phyloP scores from a whole-genome alignment of 2,113 vertebrate genomes.

The Laticauda colubrina region DNA sequence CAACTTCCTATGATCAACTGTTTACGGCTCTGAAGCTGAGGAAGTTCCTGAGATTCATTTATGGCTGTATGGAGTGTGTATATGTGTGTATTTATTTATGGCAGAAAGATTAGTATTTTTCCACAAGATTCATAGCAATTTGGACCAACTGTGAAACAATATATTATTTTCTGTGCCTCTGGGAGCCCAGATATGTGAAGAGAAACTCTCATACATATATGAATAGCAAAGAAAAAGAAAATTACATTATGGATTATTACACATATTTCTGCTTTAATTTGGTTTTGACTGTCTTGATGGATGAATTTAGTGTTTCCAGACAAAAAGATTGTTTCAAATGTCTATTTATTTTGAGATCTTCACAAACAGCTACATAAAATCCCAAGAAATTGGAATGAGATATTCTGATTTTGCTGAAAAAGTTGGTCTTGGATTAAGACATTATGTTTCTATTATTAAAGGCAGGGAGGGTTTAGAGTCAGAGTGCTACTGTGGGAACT shows the following conservation, averaged over 20 bases:
- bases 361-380: conserved; percentile 11
- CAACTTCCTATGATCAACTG: not conserved
- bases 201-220: conserved; percentile 11
- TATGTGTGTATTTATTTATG: conserved; percentile 14
- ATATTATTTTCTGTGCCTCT: conserved; percentile 17
- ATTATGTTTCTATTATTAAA: conserved; percentile 23
- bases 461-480: conserved; percentile 30
- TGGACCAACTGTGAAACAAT: conserved; percentile 7
- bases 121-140: not conserved
- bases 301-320: conserved; percentile 8
- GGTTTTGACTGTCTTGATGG: not conserved
- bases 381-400: conserved; percentile 1
- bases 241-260: not conserved
- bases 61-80: not conserved
- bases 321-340: conserved; percentile 3
- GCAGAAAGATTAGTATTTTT: not conserved
- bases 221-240: not conserved
- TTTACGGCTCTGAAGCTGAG: not conserved
- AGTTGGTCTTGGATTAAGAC: not conserved
- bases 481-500: conserved; percentile 31
- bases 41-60: not conserved
- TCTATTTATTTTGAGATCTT: conserved; percentile 5
- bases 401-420: not conserved
- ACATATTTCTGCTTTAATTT: conserved; percentile 8
- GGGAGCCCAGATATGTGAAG: not conserved